phyloP scores from a whole-genome alignment of 2,888 invertebrate genomes.

The Galeopsomyia nigrocyanea region DNA sequence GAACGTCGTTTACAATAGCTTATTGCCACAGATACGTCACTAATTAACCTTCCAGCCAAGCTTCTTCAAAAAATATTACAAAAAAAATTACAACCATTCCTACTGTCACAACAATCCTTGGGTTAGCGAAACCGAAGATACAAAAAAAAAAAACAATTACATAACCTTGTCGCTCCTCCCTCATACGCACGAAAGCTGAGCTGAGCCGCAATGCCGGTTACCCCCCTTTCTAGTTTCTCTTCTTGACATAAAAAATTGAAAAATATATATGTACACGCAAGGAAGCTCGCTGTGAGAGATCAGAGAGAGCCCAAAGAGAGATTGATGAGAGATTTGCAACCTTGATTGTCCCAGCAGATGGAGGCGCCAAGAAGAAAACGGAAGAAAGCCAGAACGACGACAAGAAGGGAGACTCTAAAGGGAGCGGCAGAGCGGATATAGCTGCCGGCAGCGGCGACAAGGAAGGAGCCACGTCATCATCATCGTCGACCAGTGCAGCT shows the following conservation, averaged over 20 bases:
- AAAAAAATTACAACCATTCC: conserved; percentile 41
- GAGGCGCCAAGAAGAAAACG: conserved; percentile 67
- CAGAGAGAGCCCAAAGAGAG: conserved; percentile 18
- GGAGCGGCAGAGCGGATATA: conserved; percentile 65
- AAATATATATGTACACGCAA: conserved; percentile 8
- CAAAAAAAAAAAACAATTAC: conserved; percentile 1
- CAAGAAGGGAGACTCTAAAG: conserved; percentile 66
- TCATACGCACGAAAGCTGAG: conserved; percentile 40
- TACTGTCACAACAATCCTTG: conserved; percentile 36
- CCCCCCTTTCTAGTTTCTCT: conserved; percentile 57
- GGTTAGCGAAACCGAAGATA: conserved; percentile 3
- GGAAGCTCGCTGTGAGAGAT: conserved; percentile 26
- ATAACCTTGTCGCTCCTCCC: conserved; percentile 39
- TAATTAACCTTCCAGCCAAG: conserved; percentile 46
- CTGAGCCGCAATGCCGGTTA: conserved; percentile 52
- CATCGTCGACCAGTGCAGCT: conserved; percentile 65
- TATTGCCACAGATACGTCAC: conserved; percentile 37
- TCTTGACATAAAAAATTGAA: conserved; percentile 48
- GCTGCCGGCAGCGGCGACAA: conserved; percentile 63
- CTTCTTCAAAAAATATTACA: conserved; percentile 24
- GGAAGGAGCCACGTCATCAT: conserved; percentile 55
- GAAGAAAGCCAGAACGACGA: conserved; percentile 61
- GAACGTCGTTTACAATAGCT: conserved; percentile 49
- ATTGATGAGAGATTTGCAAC: conserved; percentile 62
- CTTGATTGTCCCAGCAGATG: conserved; percentile 68